Evolutionary conservation across 2,113 vertebrate genomes (phyloP).

Genomic region (Leuciscus idus): DNA sequence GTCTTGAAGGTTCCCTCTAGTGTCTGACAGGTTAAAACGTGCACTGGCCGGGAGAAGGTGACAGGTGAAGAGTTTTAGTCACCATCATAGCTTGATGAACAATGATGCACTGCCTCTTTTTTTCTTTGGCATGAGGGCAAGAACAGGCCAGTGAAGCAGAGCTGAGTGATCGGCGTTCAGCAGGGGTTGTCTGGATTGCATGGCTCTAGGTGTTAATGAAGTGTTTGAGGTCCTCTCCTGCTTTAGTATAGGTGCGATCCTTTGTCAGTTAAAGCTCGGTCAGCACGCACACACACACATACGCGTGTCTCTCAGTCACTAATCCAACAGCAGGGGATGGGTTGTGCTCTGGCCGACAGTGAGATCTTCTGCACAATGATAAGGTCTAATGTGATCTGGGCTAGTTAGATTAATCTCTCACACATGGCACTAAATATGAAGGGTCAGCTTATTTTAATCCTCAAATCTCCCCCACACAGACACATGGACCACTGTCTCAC

Average conservation of each 20-base stretch:
- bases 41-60: constrained; percentile 19
- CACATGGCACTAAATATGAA: constrained; percentile 77
- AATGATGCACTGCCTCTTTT: constrained; percentile 19
- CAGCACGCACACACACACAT: constrained; percentile 52
- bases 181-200: background rate
- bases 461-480: constrained; percentile 76
- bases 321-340: constrained; percentile 72
- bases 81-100: constrained; percentile 2
- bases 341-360: constrained; percentile 61
- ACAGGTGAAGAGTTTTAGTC: constrained; percentile 44
- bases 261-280: constrained; percentile 32
- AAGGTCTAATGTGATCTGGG: constrained; percentile 75
- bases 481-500: constrained; percentile 68
- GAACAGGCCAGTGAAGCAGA: constrained; percentile 15
- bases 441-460: constrained; percentile 80
- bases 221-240: constrained; percentile 18
- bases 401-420: constrained; percentile 77
- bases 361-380: constrained; percentile 72
- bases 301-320: constrained; percentile 53
- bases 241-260: constrained; percentile 22
- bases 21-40: background rate
- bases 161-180: background rate
- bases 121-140: constrained; percentile 25
- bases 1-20: constrained; percentile 22
- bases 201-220: constrained; percentile 37